Evolutionary conservation across 2,797 vertebrate genomes (phyloP), one percentile per base, ranked within the genome.

Genomic region (Ciconia nigra): DNA sequence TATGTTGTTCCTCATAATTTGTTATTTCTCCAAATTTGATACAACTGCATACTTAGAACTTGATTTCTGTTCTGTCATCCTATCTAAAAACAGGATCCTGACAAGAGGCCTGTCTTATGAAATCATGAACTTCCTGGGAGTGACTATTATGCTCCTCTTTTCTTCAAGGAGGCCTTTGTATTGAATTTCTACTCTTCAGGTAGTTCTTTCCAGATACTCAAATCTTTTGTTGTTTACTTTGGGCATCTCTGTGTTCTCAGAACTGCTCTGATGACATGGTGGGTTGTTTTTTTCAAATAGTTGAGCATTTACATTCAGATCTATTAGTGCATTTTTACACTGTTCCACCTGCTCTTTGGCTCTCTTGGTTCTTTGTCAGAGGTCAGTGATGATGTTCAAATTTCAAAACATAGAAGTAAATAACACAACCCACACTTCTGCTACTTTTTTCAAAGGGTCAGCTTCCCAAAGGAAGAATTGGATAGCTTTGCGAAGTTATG

Each of bases 1-100:
- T 96, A 95, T 95, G 82, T 76, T 97, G 65, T 87, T 98, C 82
- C 91, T 94, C 88, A 77, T 87, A 85, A 94, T 96, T 95, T 80
- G 74, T 87, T 88, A 31, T 62, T 81, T 90, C 73, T 93, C 86
- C 91, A 61, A 66, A 35, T 89, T 86, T 89, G 74, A 72, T 78
- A 93, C 61, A 25, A 37, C 95, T 94, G 63, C 67, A 46, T 47
- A 20, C 89, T 96, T 96, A 77, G 55, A 93, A 96, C 88, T 97
- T 76, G 76, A 88, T 97, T 95, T 98, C 83, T 91, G 61, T 87
- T 77, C 76, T 84, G 91, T 96, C 44, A 79, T 95, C 84, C 69
- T 37, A 9, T 89, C 47, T 94, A 54, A 87, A 95, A 95, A 52
- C 83, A 96, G 58, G 71, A 85, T 93, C 55, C 69, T 95, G 83